Conservation (phyloP, 2,888 invertebrate species). For the Raillietiella orientalis region DNA sequence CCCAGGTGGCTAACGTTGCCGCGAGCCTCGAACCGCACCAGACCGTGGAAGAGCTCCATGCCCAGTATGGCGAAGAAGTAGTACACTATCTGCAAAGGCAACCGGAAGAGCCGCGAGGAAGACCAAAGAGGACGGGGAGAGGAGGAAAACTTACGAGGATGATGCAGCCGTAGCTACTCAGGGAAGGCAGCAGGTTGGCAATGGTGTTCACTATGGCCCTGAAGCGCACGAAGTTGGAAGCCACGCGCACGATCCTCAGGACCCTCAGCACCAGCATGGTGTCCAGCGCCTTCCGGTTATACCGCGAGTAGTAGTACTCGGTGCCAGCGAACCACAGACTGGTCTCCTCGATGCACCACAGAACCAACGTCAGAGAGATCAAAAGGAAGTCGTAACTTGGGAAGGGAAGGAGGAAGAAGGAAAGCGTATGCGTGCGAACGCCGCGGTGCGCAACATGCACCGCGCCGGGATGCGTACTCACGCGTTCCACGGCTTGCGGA, state of each 20-base stretch:
- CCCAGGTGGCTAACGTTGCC: neutral
- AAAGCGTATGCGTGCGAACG: too few species aligned
- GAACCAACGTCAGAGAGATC: too few species aligned
- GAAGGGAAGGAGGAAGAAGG: neutral
- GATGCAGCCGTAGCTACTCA: constrained; percentile 15
- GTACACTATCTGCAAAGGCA: constrained; percentile 12
- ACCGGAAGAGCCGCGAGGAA: neutral
- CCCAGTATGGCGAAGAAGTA: constrained; percentile 16
- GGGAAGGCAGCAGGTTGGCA: constrained; percentile 15
- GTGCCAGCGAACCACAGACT: too few species aligned
- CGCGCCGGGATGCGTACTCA: too few species aligned
- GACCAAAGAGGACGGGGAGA: neutral
- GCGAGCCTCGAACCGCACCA: constrained; percentile 1
- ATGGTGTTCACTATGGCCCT: constrained; percentile 15
- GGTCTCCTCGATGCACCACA: too few species aligned
- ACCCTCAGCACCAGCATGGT: constrained; percentile 15
- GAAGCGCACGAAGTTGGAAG: constrained; percentile 15
- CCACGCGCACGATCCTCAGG: constrained; percentile 14
- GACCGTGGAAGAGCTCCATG: constrained; percentile 14
- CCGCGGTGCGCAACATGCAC: too few species aligned
- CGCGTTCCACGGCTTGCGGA: constrained; percentile 14
- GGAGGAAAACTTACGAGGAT: constrained; percentile 12
- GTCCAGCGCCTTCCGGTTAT: constrained; percentile 12
- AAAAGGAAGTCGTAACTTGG: too few species aligned
- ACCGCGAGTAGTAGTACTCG: too few species aligned